phyloP scores from a whole-genome alignment of 1,140 invertebrate genomes.

The Neodiprion virginianus region DNA sequence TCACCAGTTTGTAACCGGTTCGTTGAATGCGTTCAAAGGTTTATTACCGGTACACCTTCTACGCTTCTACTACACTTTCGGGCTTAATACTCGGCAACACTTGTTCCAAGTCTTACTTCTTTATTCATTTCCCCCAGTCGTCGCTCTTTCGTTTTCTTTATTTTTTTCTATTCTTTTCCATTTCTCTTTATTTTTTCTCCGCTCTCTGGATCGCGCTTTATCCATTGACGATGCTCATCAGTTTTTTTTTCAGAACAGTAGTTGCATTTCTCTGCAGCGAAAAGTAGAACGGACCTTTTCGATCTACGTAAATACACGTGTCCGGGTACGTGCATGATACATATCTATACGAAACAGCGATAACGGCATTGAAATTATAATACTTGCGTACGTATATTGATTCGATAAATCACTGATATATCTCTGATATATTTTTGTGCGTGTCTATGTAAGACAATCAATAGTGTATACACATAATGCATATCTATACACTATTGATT shows the following conservation, averaged over 20 bases:
- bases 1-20: neutral
- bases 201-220: neutral
- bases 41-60: neutral
- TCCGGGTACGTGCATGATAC: neutral
- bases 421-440: too few species aligned
- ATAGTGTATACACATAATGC: too few species aligned
- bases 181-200: neutral
- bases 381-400: neutral
- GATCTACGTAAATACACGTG: neutral
- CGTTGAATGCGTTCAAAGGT: slow-evolving; percentile 6
- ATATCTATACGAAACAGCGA: neutral
- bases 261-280: neutral
- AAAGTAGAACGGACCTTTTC: neutral
- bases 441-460: too few species aligned
- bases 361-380: too few species aligned
- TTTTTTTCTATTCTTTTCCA: neutral
- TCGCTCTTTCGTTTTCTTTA: neutral
- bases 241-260: neutral
- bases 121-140: neutral
- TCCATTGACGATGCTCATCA: neutral
- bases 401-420: neutral
- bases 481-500: neutral
- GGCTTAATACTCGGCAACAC: too few species aligned
- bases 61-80: too few species aligned
- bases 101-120: too few species aligned